Evolutionary conservation across 2,113 vertebrate species (phyloP), one percentile per base, ranked within the genome.

Genomic region (Eulacestoma nigropectus): DNA sequence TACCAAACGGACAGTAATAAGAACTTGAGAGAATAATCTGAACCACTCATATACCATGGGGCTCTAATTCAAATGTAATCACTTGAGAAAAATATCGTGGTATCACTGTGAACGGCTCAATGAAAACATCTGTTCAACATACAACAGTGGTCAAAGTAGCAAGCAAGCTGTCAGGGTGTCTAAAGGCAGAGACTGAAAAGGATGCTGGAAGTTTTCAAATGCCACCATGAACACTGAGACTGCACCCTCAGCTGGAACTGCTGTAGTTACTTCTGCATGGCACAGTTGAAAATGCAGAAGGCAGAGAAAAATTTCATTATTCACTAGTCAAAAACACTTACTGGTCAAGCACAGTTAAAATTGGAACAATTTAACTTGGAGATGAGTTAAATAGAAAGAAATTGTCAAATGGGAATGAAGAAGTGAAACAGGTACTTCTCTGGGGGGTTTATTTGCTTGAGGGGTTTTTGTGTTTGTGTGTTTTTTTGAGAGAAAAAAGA

Each of bases 61-160:
- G 49, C 62, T 95, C 92, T 95, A 96, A 94, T 93, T 97, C 74
- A 90, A 95, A 91, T 62, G 93, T 76, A 96, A 97, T 96, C 93
- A 47, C 92, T 97, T 87, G 73, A 92, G 77, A 69, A 93, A 96
- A 84, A 81, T 90, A 95, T 92, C 90, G 89, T 73, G 86, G 90
- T 97, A 90, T 96, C 86, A 50, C 79, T 88, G 82, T 44, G 72
- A 90, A 94, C 23, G 0, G 95, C 86, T 96, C 95, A 95, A 37
- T 46, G 79, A 87, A 97, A 96, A 96, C 96, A 97, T 97, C 96
- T 97, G 96, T 96, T 96, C 93, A 42, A 15, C 63, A 32, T 47
- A 50, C 26, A 93, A 20, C 0, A 1, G 69, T 84, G 92, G 94
- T 94, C 88, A 95, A 95, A 93, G 87, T 90, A 95, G 53, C 52